Evolutionary conservation across 2,113 vertebrate genomes (phyloP).

Genomic region (Mohoua ochrocephala): DNA sequence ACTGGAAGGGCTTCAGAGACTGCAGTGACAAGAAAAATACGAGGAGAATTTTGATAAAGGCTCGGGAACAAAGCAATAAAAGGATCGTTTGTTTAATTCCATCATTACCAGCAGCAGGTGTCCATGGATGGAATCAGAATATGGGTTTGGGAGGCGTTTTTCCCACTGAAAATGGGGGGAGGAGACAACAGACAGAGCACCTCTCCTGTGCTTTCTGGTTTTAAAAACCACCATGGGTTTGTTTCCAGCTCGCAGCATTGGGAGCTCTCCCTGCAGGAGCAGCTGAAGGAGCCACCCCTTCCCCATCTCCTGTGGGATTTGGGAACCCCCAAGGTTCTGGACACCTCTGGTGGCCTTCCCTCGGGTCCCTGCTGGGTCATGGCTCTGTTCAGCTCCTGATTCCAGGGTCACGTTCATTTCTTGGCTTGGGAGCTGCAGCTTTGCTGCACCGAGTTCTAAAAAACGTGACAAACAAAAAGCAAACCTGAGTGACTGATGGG

Average conservation of each 20-base stretch:
- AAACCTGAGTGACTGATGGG: neutral
- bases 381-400: neutral
- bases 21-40: neutral
- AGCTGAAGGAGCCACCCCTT: neutral
- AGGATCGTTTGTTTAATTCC: constrained; percentile 12
- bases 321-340: neutral
- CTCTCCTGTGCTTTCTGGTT: neutral
- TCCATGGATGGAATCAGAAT: neutral
- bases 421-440: neutral
- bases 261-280: neutral
- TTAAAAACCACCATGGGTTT: accelerated
- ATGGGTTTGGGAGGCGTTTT: neutral
- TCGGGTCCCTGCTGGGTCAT: too few relatives aligned
- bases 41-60: neutral
- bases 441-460: neutral
- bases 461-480: neutral
- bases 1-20: neutral
- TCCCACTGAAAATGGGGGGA: neutral
- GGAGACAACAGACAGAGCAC: neutral
- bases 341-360: too few relatives aligned
- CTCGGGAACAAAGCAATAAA: neutral
- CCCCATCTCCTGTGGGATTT: neutral
- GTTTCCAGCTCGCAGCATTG: neutral
- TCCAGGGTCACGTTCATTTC: neutral
- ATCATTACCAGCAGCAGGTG: neutral